phyloP scores from a whole-genome alignment of 2,888 invertebrate species.

The Auanema freiburgensis region DNA sequence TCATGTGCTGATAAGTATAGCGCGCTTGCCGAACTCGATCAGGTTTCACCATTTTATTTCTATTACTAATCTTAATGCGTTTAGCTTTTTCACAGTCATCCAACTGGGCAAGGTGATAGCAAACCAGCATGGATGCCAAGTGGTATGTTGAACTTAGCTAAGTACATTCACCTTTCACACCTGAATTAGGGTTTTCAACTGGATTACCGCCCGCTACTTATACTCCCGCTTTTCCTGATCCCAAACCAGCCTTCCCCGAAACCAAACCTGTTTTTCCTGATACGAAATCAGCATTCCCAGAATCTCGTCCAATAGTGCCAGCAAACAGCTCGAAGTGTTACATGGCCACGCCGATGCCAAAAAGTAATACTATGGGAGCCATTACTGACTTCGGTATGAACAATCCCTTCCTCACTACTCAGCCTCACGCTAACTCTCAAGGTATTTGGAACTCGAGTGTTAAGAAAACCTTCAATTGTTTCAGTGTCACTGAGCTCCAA shows the following conservation, averaged over 20 bases:
- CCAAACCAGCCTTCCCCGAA: no score
- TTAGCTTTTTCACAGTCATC: slow-evolving; percentile 4
- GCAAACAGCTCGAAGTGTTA: not conserved
- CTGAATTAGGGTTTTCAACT: slow-evolving; percentile 18
- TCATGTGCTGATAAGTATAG: slow-evolving; percentile 29
- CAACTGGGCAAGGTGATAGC: not conserved
- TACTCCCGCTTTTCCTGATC: not conserved
- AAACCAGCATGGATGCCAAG: slow-evolving; percentile 19
- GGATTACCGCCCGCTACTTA: slow-evolving; percentile 15
- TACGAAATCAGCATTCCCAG: not conserved
- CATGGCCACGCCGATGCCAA: slow-evolving; percentile 11
- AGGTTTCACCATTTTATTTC: slow-evolving; percentile 11
- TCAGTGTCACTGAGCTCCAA: not conserved
- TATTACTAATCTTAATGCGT: slow-evolving; percentile 3
- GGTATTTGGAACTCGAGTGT: not conserved
- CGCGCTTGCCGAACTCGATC: slow-evolving; percentile 33
- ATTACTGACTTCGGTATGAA: slow-evolving; percentile 16
- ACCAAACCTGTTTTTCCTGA: no score
- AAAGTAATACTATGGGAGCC: slow-evolving; percentile 20
- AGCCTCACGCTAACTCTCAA: not conserved
- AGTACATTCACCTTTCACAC: no score
- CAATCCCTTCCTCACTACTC: slow-evolving; percentile 14
- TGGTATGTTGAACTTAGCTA: not conserved
- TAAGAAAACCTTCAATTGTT: no score
- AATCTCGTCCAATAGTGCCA: not conserved